These are phyloP conservation scores for Catamblyrhynchus diadema DNA, from an alignment of 2,797 vertebrate genomes.

Conservation along the genomic window DNA sequence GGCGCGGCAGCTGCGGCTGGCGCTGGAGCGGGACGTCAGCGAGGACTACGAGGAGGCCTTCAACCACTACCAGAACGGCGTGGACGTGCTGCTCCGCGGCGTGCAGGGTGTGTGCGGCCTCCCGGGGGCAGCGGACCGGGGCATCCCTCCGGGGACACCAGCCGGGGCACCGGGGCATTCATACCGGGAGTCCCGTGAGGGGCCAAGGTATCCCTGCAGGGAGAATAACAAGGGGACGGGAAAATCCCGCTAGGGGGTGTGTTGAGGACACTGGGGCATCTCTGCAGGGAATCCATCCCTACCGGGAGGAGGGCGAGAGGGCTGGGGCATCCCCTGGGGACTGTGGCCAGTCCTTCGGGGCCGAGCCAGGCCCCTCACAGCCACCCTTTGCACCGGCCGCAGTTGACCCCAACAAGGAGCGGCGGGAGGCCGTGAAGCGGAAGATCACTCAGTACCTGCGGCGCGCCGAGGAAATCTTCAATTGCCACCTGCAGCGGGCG, in stretches of 20 bases:
- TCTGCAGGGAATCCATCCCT: not conserved
- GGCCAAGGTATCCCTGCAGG: not conserved
- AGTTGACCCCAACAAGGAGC: constrained; percentile 97
- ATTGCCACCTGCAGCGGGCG: constrained; percentile 90
- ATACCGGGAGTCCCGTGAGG: not conserved
- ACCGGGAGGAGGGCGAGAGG: not conserved
- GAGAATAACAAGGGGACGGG: not conserved
- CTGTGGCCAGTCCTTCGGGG: not conserved
- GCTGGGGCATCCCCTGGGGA: not conserved
- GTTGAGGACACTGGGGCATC: not conserved
- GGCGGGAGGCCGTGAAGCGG: constrained; percentile 92
- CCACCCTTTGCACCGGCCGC: not conserved
- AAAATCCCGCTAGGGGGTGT: too few relatives aligned
- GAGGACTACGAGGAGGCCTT: constrained; percentile 98
- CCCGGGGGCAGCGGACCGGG: not conserved
- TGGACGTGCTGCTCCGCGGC: constrained; percentile 91
- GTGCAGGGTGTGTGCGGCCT: constrained; percentile 81
- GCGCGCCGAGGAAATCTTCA: constrained; percentile 96
- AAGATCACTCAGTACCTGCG: constrained; percentile 96
- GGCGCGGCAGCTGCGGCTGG: constrained; percentile 94
- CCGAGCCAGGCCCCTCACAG: not conserved
- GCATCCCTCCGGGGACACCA: not conserved
- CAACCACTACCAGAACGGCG: constrained; percentile 97
- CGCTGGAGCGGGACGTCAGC: constrained; percentile 92
- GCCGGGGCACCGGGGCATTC: not conserved